Percentiles rank a stretch among this genome's conserved stretches.
These are phyloP conservation scores for Elaphurus davidianus DNA, from an alignment of 2,113 vertebrate genomes.

Conservation along the genomic window DNA sequence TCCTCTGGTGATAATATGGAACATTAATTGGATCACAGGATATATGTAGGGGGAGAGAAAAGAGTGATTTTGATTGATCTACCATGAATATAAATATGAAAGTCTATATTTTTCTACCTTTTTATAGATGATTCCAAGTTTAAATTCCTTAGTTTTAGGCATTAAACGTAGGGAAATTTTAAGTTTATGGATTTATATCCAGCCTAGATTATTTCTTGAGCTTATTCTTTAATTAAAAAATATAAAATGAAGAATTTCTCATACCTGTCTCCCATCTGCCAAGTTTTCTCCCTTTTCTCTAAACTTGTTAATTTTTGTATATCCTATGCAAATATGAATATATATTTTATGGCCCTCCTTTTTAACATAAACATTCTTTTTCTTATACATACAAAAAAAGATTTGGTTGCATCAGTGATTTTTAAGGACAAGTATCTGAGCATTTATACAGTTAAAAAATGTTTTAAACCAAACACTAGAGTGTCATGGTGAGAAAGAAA, in stretches of 20 bases:
- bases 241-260: neutral
- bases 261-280: neutral
- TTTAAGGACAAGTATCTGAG: neutral
- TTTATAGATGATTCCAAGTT: neutral
- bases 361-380: neutral
- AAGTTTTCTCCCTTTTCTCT: neutral
- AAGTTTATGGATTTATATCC: constrained; percentile 24
- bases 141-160: constrained; percentile 29
- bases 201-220: constrained; percentile 6
- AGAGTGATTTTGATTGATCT: neutral
- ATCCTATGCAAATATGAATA: neutral
- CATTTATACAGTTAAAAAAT: neutral
- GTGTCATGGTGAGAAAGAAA: neutral
- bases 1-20: neutral
- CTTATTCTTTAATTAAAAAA: constrained; percentile 22
- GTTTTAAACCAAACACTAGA: neutral
- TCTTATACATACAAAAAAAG: neutral
- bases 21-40: neutral
- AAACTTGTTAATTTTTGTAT: neutral
- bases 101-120: neutral
- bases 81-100: neutral
- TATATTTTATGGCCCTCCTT: neutral
- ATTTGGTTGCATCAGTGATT: neutral
- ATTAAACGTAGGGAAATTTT: neutral
- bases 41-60: neutral